Base-by-base conservation (phyloP, 2,888 invertebrate species). In the Drosophila testacea region DNA sequence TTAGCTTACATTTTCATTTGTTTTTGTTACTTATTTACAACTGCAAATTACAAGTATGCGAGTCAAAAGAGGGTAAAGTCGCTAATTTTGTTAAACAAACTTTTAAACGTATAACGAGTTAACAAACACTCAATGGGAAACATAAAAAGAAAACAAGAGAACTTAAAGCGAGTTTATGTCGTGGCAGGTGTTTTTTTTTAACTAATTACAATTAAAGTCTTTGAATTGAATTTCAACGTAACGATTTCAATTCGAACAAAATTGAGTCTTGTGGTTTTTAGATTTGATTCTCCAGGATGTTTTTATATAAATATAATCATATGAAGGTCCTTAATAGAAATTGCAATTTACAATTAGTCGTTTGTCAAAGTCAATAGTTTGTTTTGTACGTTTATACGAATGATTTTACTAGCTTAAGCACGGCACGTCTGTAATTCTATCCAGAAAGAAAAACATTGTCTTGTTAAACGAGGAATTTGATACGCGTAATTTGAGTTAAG, bases 161-260 rank as follows among this genome's bases (percentile, higher is more conserved):
- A 66, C 83, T 85, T 76, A 85, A 76, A 73, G 44, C 62, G 59
- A 54, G 66, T 57, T 56, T 63, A 55, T 73, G 70, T 63, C 52
- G 59, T 71, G 71, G 55, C 68, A 51, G 79, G 65, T 54, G 55
- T 39, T 63, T 60, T 77, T 63, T 22, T 22, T 22, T 22, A 71
- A 70, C 79, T 88, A 83, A 73, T 88, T 83, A 83, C 73, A 73
- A 72, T 82, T 85, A 79, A 83, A 79, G 83, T 89, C 86, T 82
- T 89, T 69, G 52, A 71, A 75, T 62, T 42, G 39, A 85, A 88
- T 76, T 84, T 81, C 52, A 77, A 63, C 6, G 47, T 56, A 32
- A 63, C 63, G 72, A 79, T 73, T 46, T 65, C 60, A 46, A 38
- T 63, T 36, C 48, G 74, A 89, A 84, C 69, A 84, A 69, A 83